Evolutionary conservation across 1,140 invertebrate genomes (phyloP), one percentile per base, ranked within the genome.

Genomic region (Saccostrea cuccullata): DNA sequence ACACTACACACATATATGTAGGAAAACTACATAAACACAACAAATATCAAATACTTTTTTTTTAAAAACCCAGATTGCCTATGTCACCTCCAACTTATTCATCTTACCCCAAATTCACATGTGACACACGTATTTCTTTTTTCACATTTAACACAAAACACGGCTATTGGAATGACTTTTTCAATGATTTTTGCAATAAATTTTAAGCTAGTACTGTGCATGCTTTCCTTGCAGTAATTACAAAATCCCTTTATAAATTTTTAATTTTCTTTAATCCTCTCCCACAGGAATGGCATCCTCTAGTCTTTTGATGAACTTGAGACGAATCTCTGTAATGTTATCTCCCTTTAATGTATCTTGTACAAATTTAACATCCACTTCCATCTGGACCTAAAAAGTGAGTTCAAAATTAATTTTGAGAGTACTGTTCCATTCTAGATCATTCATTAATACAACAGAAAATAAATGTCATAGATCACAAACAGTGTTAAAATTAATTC

Each of bases 241-340:
- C 9, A 82, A 12, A 30, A 30, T 13, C 4, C 30, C 40, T 9
- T 36, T 20, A 3, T 47, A 47, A 47, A 30, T 23, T 36, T 9
- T 82, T 17, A 20, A 11, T 30, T 9, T 11, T 1, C 47, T 13
- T 90, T 70, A 99, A 96, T 99, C 99, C 96, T 99, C 99, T 85
- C 99, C 99, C 89, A 98, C 98, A 85, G 99, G 98, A 93, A 99
- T 97, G 36, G 98, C 98, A 96, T 99, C 99, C 96, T 99, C 98
- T 93, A 99, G 96, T 95, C 98, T 96, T 94, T 98, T 97, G 84
- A 99, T 97, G 95, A 99, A 99, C 95, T 99, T 99, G 1, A 99
- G 97, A 94, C 98, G 96, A 67, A 99, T 96, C 96, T 99, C 99
- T 87, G 98, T 99, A 15, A 97, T 96, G 93, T 96, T 97, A 95